Conservation (phyloP, 2,113 vertebrate genomes). For the Chitala chitala region DNA sequence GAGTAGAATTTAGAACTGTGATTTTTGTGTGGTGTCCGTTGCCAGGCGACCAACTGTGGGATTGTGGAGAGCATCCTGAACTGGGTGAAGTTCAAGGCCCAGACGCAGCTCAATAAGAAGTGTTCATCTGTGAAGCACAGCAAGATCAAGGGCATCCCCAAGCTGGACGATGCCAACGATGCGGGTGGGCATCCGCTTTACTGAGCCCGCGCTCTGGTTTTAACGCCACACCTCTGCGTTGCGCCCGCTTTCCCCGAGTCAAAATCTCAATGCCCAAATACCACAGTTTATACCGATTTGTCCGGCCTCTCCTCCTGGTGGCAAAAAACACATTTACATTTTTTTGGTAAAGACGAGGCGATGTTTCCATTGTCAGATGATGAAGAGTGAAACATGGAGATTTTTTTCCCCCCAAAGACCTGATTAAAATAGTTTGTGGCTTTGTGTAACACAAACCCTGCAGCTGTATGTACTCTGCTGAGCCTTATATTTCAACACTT, state of each 20-base stretch:
- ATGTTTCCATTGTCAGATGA: too few relatives aligned
- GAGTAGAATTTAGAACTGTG: not conserved
- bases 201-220: not conserved
- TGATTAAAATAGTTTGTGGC: too few relatives aligned
- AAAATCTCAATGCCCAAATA: too few relatives aligned
- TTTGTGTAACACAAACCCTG: too few relatives aligned
- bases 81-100: slow-evolving; percentile 99
- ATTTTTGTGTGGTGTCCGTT: not conserved
- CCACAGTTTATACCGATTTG: too few relatives aligned
- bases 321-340: too few relatives aligned
- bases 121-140: slow-evolving; percentile 97
- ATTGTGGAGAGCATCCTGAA: slow-evolving; percentile 98
- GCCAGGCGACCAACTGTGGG: slow-evolving; percentile 92
- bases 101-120: slow-evolving; percentile 96
- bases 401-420: too few relatives aligned
- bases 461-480: too few relatives aligned
- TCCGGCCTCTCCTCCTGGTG: too few relatives aligned
- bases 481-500: too few relatives aligned
- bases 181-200: slow-evolving; percentile 70
- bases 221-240: not conserved
- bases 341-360: too few relatives aligned
- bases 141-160: slow-evolving; percentile 99
- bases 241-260: not conserved
- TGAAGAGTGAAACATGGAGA: too few relatives aligned
- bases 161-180: slow-evolving; percentile 95